Conservation (phyloP, 2,888 invertebrate species). For the Himalopsyche japonica region DNA sequence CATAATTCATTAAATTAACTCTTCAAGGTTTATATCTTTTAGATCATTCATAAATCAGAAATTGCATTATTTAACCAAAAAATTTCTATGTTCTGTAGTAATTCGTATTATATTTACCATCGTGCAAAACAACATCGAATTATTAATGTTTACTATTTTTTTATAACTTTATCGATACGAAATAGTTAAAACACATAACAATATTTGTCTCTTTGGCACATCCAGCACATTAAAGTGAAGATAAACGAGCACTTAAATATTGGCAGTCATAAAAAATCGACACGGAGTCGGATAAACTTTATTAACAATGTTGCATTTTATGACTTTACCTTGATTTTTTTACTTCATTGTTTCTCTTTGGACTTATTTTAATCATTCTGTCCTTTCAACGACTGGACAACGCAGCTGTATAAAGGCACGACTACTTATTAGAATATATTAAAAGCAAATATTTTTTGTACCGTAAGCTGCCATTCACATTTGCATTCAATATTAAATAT, state of each 20-base stretch:
- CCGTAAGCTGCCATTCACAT: neutral
- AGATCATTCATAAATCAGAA: no score
- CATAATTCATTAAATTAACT: no score
- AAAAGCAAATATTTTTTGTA: neutral
- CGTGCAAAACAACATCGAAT: no score
- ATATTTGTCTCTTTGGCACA: neutral
- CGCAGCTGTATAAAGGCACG: neutral
- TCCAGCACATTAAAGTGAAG: neutral
- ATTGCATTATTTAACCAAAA: no score
- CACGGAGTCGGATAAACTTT: neutral
- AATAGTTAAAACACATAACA: neutral
- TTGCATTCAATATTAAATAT: no score
- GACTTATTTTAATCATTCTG: neutral
- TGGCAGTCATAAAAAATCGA: conserved; percentile 7
- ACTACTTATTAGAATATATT: neutral
- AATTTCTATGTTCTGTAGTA: no score
- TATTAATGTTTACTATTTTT: no score
- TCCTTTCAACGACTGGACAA: neutral
- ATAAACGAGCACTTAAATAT: conserved; percentile 18
- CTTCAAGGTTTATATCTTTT: no score
- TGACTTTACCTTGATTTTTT: neutral
- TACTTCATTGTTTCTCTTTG: neutral
- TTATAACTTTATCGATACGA: neutral
- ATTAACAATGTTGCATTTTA: conserved; percentile 29
- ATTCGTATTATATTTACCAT: no score